phyloP scores from a whole-genome alignment of 2,797 vertebrate genomes.

The Pangasius sanitwongsei region DNA sequence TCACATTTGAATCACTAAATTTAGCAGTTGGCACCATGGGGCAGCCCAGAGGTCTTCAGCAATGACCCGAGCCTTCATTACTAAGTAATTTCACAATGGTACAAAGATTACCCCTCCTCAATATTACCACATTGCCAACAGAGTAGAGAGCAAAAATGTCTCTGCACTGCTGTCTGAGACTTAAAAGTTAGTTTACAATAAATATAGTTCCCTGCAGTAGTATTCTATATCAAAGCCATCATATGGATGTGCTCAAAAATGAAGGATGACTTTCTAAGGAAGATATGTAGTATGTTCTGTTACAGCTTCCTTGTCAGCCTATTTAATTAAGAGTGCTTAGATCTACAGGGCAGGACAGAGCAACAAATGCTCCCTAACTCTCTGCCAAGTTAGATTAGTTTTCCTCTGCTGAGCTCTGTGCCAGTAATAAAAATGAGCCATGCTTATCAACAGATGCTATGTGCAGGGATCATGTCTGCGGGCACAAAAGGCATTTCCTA shows the following conservation, averaged over 20 bases:
- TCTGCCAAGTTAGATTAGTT: conserved; percentile 79
- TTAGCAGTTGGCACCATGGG: neutral
- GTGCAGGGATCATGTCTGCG: conserved; percentile 76
- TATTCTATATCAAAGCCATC: neutral
- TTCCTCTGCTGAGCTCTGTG: conserved; percentile 74
- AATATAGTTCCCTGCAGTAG: neutral
- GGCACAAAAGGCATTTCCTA: conserved; percentile 62
- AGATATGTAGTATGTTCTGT: conserved; percentile 51
- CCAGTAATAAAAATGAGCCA: conserved; percentile 80
- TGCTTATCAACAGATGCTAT: conserved; percentile 84
- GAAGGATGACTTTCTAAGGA: conserved; percentile 34
- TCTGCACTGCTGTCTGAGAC: neutral
- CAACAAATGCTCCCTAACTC: conserved; percentile 79
- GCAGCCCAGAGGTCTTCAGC: neutral
- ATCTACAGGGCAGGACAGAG: conserved; percentile 74
- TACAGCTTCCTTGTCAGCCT: conserved; percentile 81
- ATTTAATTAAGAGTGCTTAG: conserved; percentile 76
- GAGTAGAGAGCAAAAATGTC: neutral
- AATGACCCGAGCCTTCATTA: neutral
- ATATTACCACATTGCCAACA: neutral
- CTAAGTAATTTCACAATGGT: neutral
- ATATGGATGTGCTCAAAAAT: conserved; percentile 16
- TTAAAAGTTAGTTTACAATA: neutral
- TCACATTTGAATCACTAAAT: neutral
- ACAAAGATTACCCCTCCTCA: neutral